Evolutionary conservation across 2,888 invertebrate species (phyloP), one percentile per base, ranked within the genome.

Genomic region (Helicoverpa assulta): DNA sequence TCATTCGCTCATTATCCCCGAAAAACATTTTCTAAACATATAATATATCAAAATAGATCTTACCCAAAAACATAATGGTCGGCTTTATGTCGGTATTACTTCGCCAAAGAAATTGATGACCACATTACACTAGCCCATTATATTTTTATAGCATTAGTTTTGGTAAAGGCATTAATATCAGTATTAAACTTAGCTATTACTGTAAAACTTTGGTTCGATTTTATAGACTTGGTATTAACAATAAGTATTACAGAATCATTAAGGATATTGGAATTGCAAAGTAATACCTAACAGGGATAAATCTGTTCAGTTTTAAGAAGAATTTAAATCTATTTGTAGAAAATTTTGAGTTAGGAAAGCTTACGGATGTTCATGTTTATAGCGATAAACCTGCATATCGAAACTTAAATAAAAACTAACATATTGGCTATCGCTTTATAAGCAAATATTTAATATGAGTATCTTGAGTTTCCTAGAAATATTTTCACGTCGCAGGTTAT

Each of bases 71-170:
- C 78, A 59, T 78, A 77, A 81, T 72, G 73, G 78, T 53, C 56
- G 37, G 61, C 37, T 77, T 77, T 78, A 77, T 72, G 73, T 78
- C 54, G 60, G 63, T 54, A 82, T 64, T 69, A 74, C 80, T 68
- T 58, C 61, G 52, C 69, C 68, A 61, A 69, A 73, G 65, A 78
- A 78, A 78, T 66, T 62, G 73, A 81, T 78, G 68, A 61, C 65
- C 40, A 43, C 69, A 82, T 78, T 78, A 82, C 75, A 71, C 80
- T 68, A 80, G 50, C 72, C 26, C 83, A 62, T 80, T 76, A 70
- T 63, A 64, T 67, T 80, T 73, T 83, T 71, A 80, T 83, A 19
- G 55, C 60, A 72, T 67, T 83, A 66, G 77, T 80, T 76, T 26
- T 56, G 18, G 21, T 61, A 61, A 63, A 73, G 52, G 70, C 52